Evolutionary conservation across 2,888 invertebrate species (phyloP), one percentile per base, ranked within the genome.

Genomic region (Gibbula magus): DNA sequence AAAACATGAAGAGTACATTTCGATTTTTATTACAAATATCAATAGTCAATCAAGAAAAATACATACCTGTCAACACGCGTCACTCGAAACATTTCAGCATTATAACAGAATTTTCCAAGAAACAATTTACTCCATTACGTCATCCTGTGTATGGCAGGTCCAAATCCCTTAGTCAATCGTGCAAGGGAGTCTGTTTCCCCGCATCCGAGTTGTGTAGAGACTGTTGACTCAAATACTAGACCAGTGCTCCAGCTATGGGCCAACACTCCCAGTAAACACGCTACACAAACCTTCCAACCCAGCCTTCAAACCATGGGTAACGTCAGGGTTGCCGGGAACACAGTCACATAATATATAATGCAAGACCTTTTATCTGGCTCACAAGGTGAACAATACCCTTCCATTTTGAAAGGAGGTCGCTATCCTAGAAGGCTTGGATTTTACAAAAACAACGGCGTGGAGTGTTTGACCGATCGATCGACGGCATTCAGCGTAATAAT

Each of bases 401-500:
- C 35, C 70, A 39, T 70, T 70, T 70, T 35, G n/a, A 20, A 32
- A 35, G 70, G 20, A 35, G 32, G 70, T 70, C 70, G 35, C 32
- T 70, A 32, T 35, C 70, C 35, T n/a, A 20, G 39, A 35, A 35
- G 70, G 20, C 32, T 32, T 35, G 61, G 29, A 39, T 32, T 70
- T 35, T 70, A 35, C 20, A 20, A 39, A 70, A 70, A 70, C 35
- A 35, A 39, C 35, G 18, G 18, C 35, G 35, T 18, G 39, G 39
- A 70, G 35, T 70, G 70, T 70, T 70, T 70, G 70, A 20, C n/a
- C 70, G 39, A 70, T 70, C 70, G 35, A 39, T 39, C 70, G 20
- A n/a, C 70, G 32, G 20, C 67, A 20, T 20, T 70, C 32, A 45
- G 45, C 45, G 45, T 45, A 45, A 45, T 45, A 45, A 45, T 45